Evolutionary conservation across 2,888 invertebrate species (phyloP).

Genomic region (Nomada ruficornis): DNA sequence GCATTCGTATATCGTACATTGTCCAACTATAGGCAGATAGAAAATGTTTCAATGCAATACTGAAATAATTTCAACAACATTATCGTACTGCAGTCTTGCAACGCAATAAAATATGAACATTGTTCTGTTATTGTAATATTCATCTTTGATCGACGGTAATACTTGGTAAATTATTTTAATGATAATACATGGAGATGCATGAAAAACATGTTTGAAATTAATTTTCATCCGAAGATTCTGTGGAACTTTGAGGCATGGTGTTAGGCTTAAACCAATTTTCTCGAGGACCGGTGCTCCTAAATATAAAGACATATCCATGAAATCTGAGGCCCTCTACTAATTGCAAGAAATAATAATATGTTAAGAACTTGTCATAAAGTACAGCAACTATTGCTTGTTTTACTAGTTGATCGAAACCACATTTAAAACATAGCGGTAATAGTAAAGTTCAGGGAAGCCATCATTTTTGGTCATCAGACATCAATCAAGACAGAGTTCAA

Average conservation of each 20-base stretch:
- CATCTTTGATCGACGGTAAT: slow-evolving; percentile 39
- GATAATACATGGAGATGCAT: slow-evolving; percentile 18
- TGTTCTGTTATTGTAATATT: slow-evolving; percentile 36
- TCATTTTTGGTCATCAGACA: too few relatives aligned
- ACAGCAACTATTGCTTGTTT: neutral
- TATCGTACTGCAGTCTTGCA: slow-evolving; percentile 24
- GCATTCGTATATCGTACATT: slow-evolving; percentile 12
- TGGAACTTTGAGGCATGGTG: slow-evolving; percentile 86
- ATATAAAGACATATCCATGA: slow-evolving; percentile 48
- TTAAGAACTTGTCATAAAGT: neutral
- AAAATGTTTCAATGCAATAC: slow-evolving; percentile 26
- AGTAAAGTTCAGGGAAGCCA: neutral
- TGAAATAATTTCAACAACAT: slow-evolving; percentile 24
- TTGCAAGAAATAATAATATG: neutral
- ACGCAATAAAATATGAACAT: slow-evolving; percentile 40
- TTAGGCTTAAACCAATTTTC: slow-evolving; percentile 85
- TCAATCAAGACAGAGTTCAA: neutral
- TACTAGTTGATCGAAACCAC: neutral
- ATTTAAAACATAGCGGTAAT: neutral
- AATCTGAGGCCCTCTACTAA: neutral
- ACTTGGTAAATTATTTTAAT: slow-evolving; percentile 36
- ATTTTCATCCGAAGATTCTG: slow-evolving; percentile 84
- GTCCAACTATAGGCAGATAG: slow-evolving; percentile 4
- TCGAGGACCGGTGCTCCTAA: slow-evolving; percentile 83
- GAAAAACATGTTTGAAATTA: slow-evolving; percentile 65